Base-by-base conservation (phyloP, 2,113 vertebrate species). In the Podiceps cristatus region DNA sequence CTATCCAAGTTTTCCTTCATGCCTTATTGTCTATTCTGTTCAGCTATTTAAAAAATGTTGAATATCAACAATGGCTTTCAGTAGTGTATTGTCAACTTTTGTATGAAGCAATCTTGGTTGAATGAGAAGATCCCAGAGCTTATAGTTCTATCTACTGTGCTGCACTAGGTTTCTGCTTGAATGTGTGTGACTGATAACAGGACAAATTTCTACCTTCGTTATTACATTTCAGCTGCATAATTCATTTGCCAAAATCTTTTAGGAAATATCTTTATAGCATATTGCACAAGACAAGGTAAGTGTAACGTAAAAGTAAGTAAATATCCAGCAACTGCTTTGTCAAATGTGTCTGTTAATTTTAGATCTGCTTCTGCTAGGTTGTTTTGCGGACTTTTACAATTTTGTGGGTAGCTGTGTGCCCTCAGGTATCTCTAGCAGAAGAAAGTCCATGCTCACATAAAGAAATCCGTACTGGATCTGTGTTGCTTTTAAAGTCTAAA, bases 11-110 rank as follows among this genome's bases (percentile, higher is more conserved):
- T 99, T 99, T 99, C 98, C 98, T 97, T 98, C 97, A 93, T 98
- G 98, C 99, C 99, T 99, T 99, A 99, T 99, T 99, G 99, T 99
- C 99, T 99, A 98, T 98, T 99, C 99, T 99, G 98, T 99, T 99
- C 99, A 99, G 99, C 99, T 99, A 99, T 99, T 99, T 99, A 98
- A 99, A 99, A 99, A 99, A 99, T 99, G 99, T 99, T 98, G 99
- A 99, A 99, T 99, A 99, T 99, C 99, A 99, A 99, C 99, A 99
- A 99, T 99, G 98, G 99, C 98, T 99, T 99, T 99, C 98, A 98
- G 98, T 98, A 98, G 95, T 98, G 98, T 98, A 99, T 99, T 99
- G 99, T 99, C 99, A 99, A 99, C 99, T 99, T 99, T 99, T 99
- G 99, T 99, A 99, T 99, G 99, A 99, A 99, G 99, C 99, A 99